Evolutionary conservation across 1,140 invertebrate genomes (phyloP), one percentile per base, ranked within the genome.

Genomic region (Leptoteleia sp.): DNA sequence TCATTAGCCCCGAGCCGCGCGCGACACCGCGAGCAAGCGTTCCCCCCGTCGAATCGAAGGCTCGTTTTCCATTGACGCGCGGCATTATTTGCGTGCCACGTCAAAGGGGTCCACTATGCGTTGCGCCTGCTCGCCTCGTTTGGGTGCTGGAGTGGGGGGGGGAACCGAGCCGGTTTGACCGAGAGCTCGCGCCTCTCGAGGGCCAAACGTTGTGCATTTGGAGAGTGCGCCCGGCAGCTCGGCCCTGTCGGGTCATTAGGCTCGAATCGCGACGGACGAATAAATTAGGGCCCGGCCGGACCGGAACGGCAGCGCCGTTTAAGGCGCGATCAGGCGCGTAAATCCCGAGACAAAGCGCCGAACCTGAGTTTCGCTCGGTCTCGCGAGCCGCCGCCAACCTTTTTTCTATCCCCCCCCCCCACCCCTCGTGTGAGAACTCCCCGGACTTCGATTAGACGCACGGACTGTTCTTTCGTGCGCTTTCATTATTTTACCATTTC

Each of bases 231-330:
- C n/a, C 25, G 25, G 47, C 17, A 17, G 67, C 29, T 37, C 25
- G 43, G 40, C 38, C 2, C 64, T 54, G 59, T 42, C 70, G 67
- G 67, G 50, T 75, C 71, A 82, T 80, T 82, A 82, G 78, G 75
- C 71, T 68, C 67, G 50, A 80, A 82, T 80, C 70, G 80, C 64
- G 52, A 61, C 29, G 17, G 70, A 65, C 59, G 76, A 80, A 80
- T 82, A 80, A 82, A 82, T 78, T 80, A 79, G 57, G 43, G 48
- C 15, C 38, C 52, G 68, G 55, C 40, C 55, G 47, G 47, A 55
- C 50, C 54, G 27, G 33, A 76, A 64, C 64, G 37, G 73, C 73
- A 59, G 50, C 57, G 64, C 52, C 73, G 76, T 77, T 81, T 76
- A 76, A 78, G 73, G 77, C 65, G 70, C 78, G 62, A 76, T 64